phyloP scores from a whole-genome alignment of 2,888 invertebrate genomes.

The Pollenia amentaria region DNA sequence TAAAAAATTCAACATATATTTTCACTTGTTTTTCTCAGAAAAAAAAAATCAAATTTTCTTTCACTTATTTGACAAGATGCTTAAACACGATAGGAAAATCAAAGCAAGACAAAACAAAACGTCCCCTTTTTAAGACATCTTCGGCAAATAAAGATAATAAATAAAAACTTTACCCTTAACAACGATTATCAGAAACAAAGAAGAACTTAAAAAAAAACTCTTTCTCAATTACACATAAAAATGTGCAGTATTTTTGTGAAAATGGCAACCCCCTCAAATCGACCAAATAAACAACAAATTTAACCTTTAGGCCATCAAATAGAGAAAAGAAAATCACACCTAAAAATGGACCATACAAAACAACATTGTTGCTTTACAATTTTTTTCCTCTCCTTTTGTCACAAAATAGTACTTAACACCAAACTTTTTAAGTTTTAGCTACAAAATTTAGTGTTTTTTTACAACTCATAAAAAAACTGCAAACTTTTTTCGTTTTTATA shows the following conservation, averaged over 20 bases:
- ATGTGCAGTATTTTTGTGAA: not conserved
- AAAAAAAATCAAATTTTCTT: conserved; percentile 6
- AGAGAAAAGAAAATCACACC: conserved; percentile 33
- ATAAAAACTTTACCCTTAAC: conserved; percentile 31
- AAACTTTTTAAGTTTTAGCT: not conserved
- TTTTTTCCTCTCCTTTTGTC: not conserved
- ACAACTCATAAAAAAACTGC: conserved; percentile 20
- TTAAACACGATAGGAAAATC: not conserved
- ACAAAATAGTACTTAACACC: not conserved
- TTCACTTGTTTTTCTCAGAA: not conserved
- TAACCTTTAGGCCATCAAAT: conserved; percentile 55
- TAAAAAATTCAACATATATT: too few species aligned
- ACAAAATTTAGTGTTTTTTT: conserved; percentile 31
- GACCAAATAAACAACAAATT: conserved; percentile 35
- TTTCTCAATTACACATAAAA: not conserved
- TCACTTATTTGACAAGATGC: not conserved
- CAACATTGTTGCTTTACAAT: conserved; percentile 1
- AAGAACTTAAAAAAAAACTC: not conserved
- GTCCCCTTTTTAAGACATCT: not conserved
- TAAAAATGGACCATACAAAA: conserved; percentile 14
- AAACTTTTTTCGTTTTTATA: conserved; percentile 7
- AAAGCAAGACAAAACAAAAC: not conserved
- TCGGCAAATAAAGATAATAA: conserved; percentile 12
- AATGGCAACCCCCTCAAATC: not conserved
- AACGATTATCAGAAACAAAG: conserved; percentile 10